phyloP scores from a whole-genome alignment of 2,888 invertebrate species.

The Agelastica alni region DNA sequence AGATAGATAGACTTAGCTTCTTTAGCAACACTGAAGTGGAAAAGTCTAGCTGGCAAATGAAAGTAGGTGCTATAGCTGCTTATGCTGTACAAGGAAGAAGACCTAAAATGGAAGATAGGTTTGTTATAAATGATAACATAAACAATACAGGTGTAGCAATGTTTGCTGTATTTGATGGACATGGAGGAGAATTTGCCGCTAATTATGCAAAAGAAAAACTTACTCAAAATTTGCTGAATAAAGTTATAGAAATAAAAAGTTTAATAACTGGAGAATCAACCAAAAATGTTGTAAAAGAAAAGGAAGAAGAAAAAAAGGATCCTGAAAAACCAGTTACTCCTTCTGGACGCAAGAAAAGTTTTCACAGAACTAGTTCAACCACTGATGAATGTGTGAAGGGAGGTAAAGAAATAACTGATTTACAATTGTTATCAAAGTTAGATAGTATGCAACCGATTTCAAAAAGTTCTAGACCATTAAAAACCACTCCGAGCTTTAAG shows the following conservation, averaged over 20 bases:
- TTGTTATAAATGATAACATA: constrained; percentile 84
- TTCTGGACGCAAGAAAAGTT: constrained; percentile 67
- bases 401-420: constrained; percentile 67
- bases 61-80: constrained; percentile 76
- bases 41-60: constrained; percentile 74
- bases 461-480: constrained; percentile 63
- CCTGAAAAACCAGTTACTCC: constrained; percentile 52
- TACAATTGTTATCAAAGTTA: constrained; percentile 67
- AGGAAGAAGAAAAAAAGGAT: constrained; percentile 58
- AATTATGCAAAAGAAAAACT: constrained; percentile 89
- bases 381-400: constrained; percentile 59
- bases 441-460: constrained; percentile 63
- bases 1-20: constrained; percentile 63
- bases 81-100: constrained; percentile 90
- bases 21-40: constrained; percentile 61
- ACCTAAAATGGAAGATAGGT: constrained; percentile 93
- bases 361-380: constrained; percentile 65
- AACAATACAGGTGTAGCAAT: constrained; percentile 84
- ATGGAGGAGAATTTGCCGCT: constrained; percentile 94
- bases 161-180: constrained; percentile 93
- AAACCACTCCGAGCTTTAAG: constrained; percentile 58
- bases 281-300: constrained; percentile 34
- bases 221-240: constrained; percentile 77
- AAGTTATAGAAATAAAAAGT: constrained; percentile 74
- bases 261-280: constrained; percentile 64